A percentile compares a stretch with the other conserved stretches of the same genome.
Conservation (phyloP, 2,888 invertebrate species). For the Drosophila anomalata region DNA sequence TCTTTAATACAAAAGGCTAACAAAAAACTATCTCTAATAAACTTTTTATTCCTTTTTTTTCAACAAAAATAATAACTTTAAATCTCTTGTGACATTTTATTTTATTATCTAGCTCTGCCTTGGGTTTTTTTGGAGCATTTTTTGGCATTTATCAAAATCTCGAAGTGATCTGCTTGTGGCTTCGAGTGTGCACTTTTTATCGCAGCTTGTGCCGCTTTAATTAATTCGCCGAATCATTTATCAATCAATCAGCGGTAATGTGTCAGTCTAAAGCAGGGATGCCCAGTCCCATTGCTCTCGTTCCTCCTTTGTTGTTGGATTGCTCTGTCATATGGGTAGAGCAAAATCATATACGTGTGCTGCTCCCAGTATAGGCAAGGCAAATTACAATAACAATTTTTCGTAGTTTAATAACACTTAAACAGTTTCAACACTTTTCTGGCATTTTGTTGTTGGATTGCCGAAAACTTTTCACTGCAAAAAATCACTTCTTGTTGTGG, state of each 20-base stretch:
- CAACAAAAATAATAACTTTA: not conserved
- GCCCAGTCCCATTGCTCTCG: too few relatives aligned
- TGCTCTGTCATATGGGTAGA: too few relatives aligned
- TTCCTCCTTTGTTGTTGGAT: too few relatives aligned
- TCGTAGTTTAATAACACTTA: too few relatives aligned
- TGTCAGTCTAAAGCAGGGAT: conserved; percentile 59
- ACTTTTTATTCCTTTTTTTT: not conserved
- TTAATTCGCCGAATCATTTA: conserved; percentile 67
- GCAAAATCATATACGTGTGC: too few relatives aligned
- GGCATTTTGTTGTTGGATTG: too few relatives aligned
- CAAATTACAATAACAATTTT: too few relatives aligned
- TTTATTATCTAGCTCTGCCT: not conserved
- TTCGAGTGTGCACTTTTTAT: conserved; percentile 28
- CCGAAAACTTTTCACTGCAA: too few relatives aligned
- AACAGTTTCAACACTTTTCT: too few relatives aligned
- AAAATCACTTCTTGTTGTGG: too few relatives aligned
- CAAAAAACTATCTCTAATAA: not conserved
- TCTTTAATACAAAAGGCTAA: too few relatives aligned
- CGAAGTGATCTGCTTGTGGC: conserved; percentile 18
- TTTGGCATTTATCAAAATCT: conserved; percentile 36
- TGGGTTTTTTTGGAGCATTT: conserved; percentile 8
- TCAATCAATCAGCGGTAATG: conserved; percentile 72
- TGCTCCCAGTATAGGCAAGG: too few relatives aligned
- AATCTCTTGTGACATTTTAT: conserved; percentile 2
- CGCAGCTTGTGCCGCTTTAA: conserved; percentile 44